Base-by-base conservation (phyloP, 2,113 vertebrate genomes). In the Penelope pileata region DNA sequence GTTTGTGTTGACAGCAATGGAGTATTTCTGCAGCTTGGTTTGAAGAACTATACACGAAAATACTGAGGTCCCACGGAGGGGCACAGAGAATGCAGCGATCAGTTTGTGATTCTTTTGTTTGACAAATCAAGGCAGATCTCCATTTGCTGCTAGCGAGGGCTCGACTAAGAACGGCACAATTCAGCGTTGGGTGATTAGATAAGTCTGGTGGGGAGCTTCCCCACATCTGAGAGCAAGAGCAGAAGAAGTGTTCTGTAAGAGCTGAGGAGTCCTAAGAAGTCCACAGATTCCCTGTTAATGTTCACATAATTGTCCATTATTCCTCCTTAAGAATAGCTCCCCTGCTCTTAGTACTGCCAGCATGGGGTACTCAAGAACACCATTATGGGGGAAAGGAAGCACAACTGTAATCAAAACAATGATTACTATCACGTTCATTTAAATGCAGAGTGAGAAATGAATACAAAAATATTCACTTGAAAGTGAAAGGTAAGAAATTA, bases 371-470 rank as follows among this genome's bases (percentile, higher is more conserved):
- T 97, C 94, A 96, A 96, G 91, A 97, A 94, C 93, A 96, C 95
- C 94, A 95, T 95, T 95, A 95, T 3, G 91, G 95, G 92, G 92
- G 83, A 75, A 95, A 93, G 95, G 96, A 96, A 96, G 94, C 95
- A 96, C 86, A 92, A 90, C 91, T 86, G 96, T 95, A 97, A 97
- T 94, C 94, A 94, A 95, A 96, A 96, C 95, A 96, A 95, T 94
- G 86, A 96, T 96, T 97, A 95, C 88, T 91, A 94, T 92, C 96
- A 74, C 86, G 30, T 94, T 96, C 91, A 95, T 97, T 97, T 92
- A 97, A 96, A 97, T 96, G 96, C 95, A 97, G 96, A 96, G 91
- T 94, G 83, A 96, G 94, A 93, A 96, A 95, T 96, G 92, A 95
- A 95, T 95, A 94, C 86, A 96, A 89, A 96, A 97, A 97, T 95